Evolutionary conservation across 2,797 vertebrate species (phyloP), one percentile per base, ranked within the genome.

Genomic region (Orestias chungarensis): DNA sequence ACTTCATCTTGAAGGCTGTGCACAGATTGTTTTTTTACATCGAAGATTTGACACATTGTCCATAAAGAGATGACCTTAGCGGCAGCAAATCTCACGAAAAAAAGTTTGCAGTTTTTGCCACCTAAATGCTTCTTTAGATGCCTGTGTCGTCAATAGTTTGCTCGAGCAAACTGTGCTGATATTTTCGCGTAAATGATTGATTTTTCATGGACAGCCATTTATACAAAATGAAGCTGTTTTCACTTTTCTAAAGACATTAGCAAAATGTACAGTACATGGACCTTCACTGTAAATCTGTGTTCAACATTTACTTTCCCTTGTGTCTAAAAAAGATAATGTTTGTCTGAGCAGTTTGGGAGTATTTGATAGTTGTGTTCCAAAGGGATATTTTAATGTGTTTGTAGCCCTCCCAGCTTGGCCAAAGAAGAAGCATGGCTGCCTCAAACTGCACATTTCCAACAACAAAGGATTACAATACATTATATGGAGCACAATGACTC

Each of bases 401-500:
- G 82, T 89, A 82, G 88, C 89, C 66, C 43, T 85, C 77, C 82
- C 83, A 83, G 78, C 78, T 65, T 61, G 64, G 71, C 81, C 86
- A 66, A 76, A 70, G 77, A 78, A 80, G 50, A 87, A 68, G 72
- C 76, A 70, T 71, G 82, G 79, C 83, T 82, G 79, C 79, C 59
- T 80, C 68, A 64, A 72, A 70, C 70, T 71, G 78, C 82, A 81
- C 79, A 87, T 85, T 79, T 87, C 47, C 64, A 74, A 81, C 77
- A 82, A 76, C 77, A 68, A 44, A 73, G 88, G 82, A 86, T 90
- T 90, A 88, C 68, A 81, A 78, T 80, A 69, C 78, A 85, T 87
- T 87, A 86, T 79, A 81, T 47, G 44, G 73, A 83, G 82, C 71
- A 85, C 78, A 78, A 83, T 87, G 86, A 89, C 85, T 91, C 89